phyloP scores from a whole-genome alignment of 2,113 vertebrate genomes.

The Lipotes vexillifer region DNA sequence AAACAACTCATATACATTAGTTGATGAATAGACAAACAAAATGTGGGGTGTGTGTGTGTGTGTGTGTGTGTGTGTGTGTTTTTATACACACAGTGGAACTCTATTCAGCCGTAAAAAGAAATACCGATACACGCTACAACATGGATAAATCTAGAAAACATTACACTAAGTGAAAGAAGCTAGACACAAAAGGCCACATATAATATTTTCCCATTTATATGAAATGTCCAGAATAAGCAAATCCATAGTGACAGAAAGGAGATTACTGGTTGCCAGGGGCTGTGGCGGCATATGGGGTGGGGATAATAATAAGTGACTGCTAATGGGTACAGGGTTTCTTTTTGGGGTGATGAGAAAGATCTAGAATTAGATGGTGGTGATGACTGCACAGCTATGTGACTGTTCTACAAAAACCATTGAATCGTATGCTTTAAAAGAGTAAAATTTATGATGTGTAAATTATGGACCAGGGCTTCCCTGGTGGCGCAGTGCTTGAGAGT shows the following conservation, averaged over 20 bases:
- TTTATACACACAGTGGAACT: not conserved
- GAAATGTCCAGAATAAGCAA: not conserved
- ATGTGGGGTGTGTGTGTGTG: not conserved
- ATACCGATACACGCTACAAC: not conserved
- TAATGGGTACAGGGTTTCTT: not conserved
- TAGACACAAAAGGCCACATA: not conserved
- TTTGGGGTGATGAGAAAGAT: not conserved
- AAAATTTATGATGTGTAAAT: not conserved
- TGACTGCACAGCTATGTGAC: not conserved
- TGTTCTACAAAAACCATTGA: not conserved
- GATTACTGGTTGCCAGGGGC: not conserved
- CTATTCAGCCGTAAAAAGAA: not conserved
- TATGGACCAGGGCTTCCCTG: too few species aligned
- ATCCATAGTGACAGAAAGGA: not conserved
- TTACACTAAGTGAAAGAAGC: not conserved
- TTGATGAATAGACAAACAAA: not conserved
- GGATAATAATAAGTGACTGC: not conserved
- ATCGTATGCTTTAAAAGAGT: not conserved
- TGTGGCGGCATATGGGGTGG: not conserved
- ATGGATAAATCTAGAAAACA: not conserved
- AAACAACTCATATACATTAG: not conserved
- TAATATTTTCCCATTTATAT: not conserved
- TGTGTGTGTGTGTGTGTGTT: not conserved
- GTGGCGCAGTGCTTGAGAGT: too few species aligned
- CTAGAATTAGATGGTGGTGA: not conserved